Percentiles rank a stretch among this genome's conserved stretches.
phyloP scores from a whole-genome alignment of 2,113 vertebrate species.

The Corythornis cristatus region DNA sequence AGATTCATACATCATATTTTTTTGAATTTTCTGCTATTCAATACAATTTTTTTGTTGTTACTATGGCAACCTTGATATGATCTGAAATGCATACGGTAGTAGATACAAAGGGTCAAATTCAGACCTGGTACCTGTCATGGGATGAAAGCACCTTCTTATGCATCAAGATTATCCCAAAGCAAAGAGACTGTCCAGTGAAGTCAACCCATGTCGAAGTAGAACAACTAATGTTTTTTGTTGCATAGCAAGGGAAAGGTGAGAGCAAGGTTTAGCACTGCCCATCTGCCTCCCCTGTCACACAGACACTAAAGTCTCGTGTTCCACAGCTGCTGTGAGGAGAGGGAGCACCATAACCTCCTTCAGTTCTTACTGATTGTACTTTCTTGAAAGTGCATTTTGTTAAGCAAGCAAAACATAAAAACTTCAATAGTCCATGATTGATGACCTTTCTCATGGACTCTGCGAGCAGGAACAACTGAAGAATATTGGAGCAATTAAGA shows the following conservation, averaged over 20 bases:
- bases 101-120: not conserved
- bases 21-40: constrained; percentile 8
- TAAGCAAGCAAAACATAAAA: constrained; percentile 72
- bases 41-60: not conserved
- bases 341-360: not conserved
- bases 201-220: not conserved
- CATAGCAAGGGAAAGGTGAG: not conserved
- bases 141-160: not conserved
- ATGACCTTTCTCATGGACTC: constrained; percentile 72
- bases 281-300: not conserved
- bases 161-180: not conserved
- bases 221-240: not conserved
- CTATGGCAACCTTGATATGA: not conserved
- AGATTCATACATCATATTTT: not conserved
- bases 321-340: not conserved
- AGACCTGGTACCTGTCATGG: not conserved
- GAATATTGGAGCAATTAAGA: constrained; percentile 74
- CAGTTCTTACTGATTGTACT: constrained; percentile 23
- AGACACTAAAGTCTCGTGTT: not conserved
- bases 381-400: constrained; percentile 60
- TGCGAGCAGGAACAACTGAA: constrained; percentile 58
- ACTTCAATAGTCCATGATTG: constrained; percentile 45
- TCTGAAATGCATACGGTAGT: not conserved
- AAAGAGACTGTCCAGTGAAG: not conserved
- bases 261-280: not conserved